phyloP scores from a whole-genome alignment of 2,888 invertebrate species.

The Allophyes oxyacanthae region DNA sequence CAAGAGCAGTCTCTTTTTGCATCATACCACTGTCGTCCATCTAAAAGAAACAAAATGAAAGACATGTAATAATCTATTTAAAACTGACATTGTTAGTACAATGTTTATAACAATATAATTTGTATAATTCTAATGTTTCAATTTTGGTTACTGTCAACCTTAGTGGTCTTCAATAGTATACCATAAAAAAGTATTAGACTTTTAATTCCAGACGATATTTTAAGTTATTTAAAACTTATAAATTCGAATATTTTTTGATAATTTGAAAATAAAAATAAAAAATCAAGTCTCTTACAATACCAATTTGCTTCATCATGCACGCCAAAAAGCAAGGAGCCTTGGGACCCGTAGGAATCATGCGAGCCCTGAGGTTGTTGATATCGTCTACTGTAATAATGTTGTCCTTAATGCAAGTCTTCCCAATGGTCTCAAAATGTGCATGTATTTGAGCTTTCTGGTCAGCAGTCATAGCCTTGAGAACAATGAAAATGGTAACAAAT shows the following conservation, averaged over 20 bases:
- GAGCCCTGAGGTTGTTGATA: conserved; percentile 65
- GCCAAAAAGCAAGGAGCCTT: conserved; percentile 80
- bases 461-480: conserved; percentile 73
- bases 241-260: too few relatives aligned
- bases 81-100: background rate
- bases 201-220: too few relatives aligned
- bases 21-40: conserved; percentile 76
- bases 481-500: conserved; percentile 1
- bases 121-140: too few relatives aligned
- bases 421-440: conserved; percentile 72
- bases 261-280: too few relatives aligned
- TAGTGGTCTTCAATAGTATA: too few relatives aligned
- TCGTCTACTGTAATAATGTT: conserved; percentile 70
- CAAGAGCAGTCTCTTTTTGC: conserved; percentile 74
- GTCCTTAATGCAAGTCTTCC: conserved; percentile 71
- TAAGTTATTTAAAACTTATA: too few relatives aligned
- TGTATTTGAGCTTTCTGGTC: conserved; percentile 75
- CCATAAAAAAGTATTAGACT: too few relatives aligned
- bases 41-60: conserved; percentile 56
- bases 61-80: background rate
- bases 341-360: conserved; percentile 68
- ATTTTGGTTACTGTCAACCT: too few relatives aligned
- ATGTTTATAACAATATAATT: too few relatives aligned
- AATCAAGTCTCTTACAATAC: conserved; percentile 80
- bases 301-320: conserved; percentile 75